These are phyloP conservation scores for Campoplex capitator DNA, from an alignment of 2,888 invertebrate genomes.

Conservation along the genomic window DNA sequence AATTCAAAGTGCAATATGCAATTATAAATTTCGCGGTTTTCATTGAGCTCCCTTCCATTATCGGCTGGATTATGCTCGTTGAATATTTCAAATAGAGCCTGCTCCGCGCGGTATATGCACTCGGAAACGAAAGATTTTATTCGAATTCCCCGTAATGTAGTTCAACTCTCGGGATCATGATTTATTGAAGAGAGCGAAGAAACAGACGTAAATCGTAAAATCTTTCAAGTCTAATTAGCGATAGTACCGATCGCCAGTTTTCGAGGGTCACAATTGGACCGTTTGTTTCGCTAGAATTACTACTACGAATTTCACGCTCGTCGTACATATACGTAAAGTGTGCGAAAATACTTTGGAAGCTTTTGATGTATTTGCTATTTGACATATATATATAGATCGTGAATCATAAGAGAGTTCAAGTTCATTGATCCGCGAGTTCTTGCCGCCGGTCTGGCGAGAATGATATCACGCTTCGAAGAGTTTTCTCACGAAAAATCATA, in stretches of 20 bases:
- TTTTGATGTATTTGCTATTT: constrained; percentile 5
- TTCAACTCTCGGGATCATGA: constrained; percentile 2
- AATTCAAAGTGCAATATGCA: constrained; percentile 8
- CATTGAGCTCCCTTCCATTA: not conserved
- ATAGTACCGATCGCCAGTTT: constrained; percentile 27
- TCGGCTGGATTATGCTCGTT: constrained; percentile 30
- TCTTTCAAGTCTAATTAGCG: constrained; percentile 52
- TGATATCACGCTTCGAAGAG: constrained; percentile 62
- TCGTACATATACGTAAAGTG: not conserved
- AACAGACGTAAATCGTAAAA: constrained; percentile 31
- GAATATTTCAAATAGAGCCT: constrained; percentile 33
- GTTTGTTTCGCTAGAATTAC: constrained; percentile 59
- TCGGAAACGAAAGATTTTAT: constrained; percentile 45
- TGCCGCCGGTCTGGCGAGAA: constrained; percentile 52
- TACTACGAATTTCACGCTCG: constrained; percentile 7
- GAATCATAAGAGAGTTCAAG: constrained; percentile 70
- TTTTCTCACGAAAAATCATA: constrained; percentile 74
- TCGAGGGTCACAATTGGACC: constrained; percentile 23
- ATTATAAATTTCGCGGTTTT: constrained; percentile 28
- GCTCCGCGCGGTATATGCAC: not conserved
- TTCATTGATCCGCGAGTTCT: constrained; percentile 67
- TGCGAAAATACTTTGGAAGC: constrained; percentile 40
- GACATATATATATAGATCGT: constrained; percentile 31
- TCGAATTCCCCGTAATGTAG: constrained; percentile 22
- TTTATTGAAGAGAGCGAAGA: constrained; percentile 37